Evolutionary conservation across 2,113 vertebrate species (phyloP).

Genomic region (Psammodynastes pulverulentus): DNA sequence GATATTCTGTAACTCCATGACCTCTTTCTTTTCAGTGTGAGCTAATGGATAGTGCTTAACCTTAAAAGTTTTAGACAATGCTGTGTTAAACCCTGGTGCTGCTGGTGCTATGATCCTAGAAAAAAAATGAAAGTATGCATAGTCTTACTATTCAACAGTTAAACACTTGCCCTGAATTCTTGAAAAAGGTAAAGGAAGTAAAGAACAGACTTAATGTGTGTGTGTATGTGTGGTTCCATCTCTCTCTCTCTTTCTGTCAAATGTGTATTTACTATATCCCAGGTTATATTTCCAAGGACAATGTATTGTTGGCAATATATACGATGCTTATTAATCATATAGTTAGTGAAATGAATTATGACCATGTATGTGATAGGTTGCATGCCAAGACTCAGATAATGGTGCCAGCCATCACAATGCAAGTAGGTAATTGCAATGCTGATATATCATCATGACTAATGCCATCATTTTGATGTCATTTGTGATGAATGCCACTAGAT

Average conservation of each 20-base stretch:
- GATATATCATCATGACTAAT: not conserved
- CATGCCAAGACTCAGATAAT: not conserved
- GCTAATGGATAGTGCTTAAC: not conserved
- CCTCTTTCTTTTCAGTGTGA: conserved; percentile 45
- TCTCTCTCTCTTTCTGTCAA: not conserved
- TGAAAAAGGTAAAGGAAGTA: not conserved
- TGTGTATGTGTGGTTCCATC: no score
- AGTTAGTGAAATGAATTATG: not conserved
- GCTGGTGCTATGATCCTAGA: not conserved
- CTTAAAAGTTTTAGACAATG: not conserved
- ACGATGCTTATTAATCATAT: not conserved
- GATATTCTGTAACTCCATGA: conserved; percentile 32
- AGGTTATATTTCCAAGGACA: not conserved
- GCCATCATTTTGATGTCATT: not conserved
- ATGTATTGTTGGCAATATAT: not conserved
- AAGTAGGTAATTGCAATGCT: not conserved
- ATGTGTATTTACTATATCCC: not conserved
- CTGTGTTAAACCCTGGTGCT: not conserved
- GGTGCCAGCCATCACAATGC: not conserved
- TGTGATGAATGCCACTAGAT: not conserved
- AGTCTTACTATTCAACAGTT: not conserved
- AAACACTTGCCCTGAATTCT: not conserved
- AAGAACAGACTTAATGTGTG: no score
- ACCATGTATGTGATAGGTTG: not conserved
- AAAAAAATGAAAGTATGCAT: not conserved